Evolutionary conservation across 2,888 invertebrate species (phyloP).

Genomic region (Cinara cedri): DNA sequence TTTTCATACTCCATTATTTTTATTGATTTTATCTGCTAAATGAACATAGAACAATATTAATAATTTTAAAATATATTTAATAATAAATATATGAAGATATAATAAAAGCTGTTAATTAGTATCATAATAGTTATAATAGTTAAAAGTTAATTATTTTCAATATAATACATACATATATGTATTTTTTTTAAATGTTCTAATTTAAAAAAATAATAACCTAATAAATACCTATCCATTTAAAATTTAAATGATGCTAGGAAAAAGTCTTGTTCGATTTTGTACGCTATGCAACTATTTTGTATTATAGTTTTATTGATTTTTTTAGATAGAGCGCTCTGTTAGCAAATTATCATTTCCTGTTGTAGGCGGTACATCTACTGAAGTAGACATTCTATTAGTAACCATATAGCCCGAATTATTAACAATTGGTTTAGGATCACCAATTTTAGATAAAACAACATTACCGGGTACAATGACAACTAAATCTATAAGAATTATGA

Average conservation of each 20-base stretch:
- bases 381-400: slow-evolving; percentile 45
- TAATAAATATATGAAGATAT: neutral
- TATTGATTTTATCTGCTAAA: neutral
- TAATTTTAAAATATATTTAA: neutral
- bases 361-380: slow-evolving; percentile 16
- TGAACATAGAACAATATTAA: neutral
- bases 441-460: slow-evolving; percentile 77
- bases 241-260: no score
- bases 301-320: no score
- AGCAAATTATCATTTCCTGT: no score
- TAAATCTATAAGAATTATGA: slow-evolving; percentile 82
- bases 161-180: no score
- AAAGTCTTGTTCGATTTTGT: no score
- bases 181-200: no score
- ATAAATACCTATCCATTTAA: no score
- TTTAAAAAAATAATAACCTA: no score
- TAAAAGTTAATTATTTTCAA: no score
- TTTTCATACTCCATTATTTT: slow-evolving; percentile 39
- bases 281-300: no score
- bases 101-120: neutral
- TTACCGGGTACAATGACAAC: slow-evolving; percentile 75
- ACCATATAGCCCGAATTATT: slow-evolving; percentile 46
- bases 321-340: no score
- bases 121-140: neutral
- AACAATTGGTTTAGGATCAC: slow-evolving; percentile 69